phyloP scores from a whole-genome alignment of 2,888 invertebrate species.

The Trachelus stipa region DNA sequence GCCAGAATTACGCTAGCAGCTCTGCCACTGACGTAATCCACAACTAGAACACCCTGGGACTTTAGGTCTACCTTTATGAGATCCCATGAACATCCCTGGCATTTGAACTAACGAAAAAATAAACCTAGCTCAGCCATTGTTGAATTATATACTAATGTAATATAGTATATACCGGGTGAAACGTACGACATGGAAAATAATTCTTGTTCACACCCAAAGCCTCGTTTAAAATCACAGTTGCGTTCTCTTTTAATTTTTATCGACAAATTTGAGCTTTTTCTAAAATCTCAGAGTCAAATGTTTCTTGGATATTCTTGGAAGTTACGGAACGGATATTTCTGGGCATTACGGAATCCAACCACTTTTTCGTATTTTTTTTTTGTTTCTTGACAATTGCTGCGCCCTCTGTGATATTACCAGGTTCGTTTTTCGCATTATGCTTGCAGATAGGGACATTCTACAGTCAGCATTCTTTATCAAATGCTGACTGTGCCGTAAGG shows the following conservation, averaged over 20 bases:
- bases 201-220: not conserved
- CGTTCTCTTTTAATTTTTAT: not conserved
- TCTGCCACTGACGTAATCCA: conserved; percentile 1
- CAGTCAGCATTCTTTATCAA: not conserved
- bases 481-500: not conserved
- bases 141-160: not conserved
- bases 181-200: not conserved
- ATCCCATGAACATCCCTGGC: not conserved
- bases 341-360: not conserved
- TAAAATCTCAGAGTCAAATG: not conserved
- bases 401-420: not conserved
- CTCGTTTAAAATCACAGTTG: not conserved
- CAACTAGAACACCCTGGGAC: not conserved
- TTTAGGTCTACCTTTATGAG: not conserved
- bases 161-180: not conserved
- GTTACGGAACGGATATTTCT: not conserved
- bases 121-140: not conserved
- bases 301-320: not conserved
- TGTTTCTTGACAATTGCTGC: not conserved
- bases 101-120: not conserved
- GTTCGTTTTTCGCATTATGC: not conserved
- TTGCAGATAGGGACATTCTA: not conserved
- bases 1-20: conserved; percentile 31
- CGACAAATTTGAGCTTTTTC: not conserved
- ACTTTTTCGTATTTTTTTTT: not conserved